phyloP scores from a whole-genome alignment of 2,797 vertebrate genomes.

The Protosalanx chinensis region DNA sequence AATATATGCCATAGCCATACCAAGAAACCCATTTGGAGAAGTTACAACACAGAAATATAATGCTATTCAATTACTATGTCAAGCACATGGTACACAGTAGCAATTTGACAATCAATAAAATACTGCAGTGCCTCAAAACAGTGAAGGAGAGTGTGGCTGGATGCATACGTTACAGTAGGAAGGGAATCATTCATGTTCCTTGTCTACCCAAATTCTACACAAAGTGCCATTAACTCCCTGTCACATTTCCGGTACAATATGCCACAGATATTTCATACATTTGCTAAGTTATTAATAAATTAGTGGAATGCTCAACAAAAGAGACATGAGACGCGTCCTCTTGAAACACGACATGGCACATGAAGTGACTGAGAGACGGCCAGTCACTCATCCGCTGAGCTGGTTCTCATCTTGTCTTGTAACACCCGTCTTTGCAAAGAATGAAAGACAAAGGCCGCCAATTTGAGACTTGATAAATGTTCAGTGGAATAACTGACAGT shows the following conservation, averaged over 20 bases:
- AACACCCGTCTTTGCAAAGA: constrained; percentile 28
- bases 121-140: neutral
- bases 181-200: neutral
- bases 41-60: neutral
- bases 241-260: neutral
- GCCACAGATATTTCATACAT: too few relatives aligned
- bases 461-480: constrained; percentile 46
- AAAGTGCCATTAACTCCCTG: neutral
- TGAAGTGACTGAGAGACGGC: constrained; percentile 26
- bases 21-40: neutral
- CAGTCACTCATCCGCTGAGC: constrained; percentile 32
- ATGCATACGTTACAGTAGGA: neutral
- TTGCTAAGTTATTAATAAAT: neutral
- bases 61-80: too few relatives aligned
- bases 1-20: too few relatives aligned
- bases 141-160: neutral
- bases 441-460: constrained; percentile 48
- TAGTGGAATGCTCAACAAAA: constrained; percentile 1
- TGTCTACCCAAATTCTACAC: neutral
- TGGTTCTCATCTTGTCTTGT: constrained; percentile 21
- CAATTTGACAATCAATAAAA: neutral
- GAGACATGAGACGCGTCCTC: neutral
- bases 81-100: too few relatives aligned
- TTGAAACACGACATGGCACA: constrained; percentile 7
- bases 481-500: constrained; percentile 36